phyloP scores from a whole-genome alignment of 2,888 invertebrate species.

The Dicyrtoma fusca region DNA sequence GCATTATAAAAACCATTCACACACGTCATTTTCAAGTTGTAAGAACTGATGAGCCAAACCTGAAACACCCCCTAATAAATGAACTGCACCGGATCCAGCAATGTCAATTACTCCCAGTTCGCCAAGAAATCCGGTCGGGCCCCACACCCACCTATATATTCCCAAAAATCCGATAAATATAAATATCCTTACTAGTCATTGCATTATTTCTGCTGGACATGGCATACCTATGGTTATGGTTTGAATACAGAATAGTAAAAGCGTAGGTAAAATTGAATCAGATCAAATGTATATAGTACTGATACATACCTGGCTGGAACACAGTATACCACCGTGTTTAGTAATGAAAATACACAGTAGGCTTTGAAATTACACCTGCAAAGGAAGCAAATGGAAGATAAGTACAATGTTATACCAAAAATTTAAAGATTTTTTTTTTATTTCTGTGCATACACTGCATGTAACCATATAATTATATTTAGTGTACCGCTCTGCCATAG shows the following conservation, averaged over 20 bases:
- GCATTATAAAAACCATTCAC: not conserved
- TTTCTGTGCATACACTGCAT: too few relatives aligned
- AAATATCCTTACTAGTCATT: not conserved
- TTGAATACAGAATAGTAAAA: not conserved
- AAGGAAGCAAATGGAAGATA: not conserved
- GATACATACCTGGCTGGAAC: conserved; percentile 58
- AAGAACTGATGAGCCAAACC: conserved; percentile 50
- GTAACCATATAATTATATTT: too few relatives aligned
- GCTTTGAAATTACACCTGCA: conserved; percentile 58
- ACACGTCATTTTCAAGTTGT: not conserved
- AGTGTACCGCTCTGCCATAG: conserved; percentile 62
- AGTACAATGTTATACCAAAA: too few relatives aligned
- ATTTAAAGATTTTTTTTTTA: too few relatives aligned
- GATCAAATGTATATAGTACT: not conserved
- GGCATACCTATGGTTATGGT: not conserved
- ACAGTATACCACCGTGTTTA: conserved; percentile 61
- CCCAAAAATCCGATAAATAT: too few relatives aligned
- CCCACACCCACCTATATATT: conserved; percentile 59
- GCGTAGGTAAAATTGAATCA: not conserved
- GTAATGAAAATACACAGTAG: conserved; percentile 60
- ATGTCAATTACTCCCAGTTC: conserved; percentile 61
- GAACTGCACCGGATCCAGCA: conserved; percentile 61
- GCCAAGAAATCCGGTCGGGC: conserved; percentile 59
- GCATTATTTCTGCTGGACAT: too few relatives aligned
- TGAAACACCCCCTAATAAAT: conserved; percentile 61